Conservation (phyloP, 2,113 vertebrate genomes). For the Barbus barbus region DNA sequence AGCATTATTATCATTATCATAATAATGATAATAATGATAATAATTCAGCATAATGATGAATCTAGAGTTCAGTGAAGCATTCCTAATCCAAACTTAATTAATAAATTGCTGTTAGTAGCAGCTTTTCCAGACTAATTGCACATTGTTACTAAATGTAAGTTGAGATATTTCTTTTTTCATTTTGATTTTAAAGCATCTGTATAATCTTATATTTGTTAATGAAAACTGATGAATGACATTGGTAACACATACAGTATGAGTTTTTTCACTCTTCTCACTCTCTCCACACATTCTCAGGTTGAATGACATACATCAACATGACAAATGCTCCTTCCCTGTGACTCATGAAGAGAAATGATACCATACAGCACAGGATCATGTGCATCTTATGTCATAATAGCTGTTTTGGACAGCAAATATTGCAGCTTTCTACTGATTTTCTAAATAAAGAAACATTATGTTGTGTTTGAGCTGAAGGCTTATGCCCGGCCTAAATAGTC, state of each 20-base stretch:
- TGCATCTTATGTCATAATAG: background rate
- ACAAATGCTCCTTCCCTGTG: too few species aligned
- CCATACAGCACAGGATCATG: background rate
- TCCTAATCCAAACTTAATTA: conserved; percentile 6
- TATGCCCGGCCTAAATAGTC: background rate
- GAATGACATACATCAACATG: too few species aligned
- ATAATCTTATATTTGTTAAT: background rate
- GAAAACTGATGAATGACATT: background rate
- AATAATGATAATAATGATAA: too few species aligned
- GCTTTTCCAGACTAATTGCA: background rate
- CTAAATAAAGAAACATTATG: background rate
- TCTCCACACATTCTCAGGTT: too few species aligned
- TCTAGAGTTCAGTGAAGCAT: conserved; percentile 14
- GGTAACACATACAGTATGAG: too few species aligned
- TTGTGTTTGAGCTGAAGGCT: background rate
- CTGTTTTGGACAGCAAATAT: background rate
- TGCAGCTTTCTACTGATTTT: background rate
- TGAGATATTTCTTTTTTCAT: background rate
- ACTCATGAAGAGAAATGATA: background rate
- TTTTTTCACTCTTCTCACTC: too few species aligned
- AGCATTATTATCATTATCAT: too few species aligned
- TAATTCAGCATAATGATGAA: conserved; percentile 22
- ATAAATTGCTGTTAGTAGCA: background rate
- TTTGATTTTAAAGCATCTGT: background rate
- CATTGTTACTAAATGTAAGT: background rate